Evolutionary conservation across 2,113 vertebrate genomes (phyloP).

Genomic region (Turnix velox): DNA sequence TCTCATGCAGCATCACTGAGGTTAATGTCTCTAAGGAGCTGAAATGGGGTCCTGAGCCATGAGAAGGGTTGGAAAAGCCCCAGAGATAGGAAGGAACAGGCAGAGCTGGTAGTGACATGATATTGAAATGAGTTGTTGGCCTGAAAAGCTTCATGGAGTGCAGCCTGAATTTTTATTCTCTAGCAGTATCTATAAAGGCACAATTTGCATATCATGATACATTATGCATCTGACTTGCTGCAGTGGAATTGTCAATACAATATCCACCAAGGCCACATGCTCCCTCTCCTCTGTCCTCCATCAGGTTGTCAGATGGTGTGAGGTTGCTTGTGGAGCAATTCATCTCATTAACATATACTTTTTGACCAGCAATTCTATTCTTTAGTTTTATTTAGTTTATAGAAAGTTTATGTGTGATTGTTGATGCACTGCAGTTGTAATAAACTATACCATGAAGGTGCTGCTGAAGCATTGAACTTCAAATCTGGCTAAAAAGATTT

Average conservation of each 20-base stretch:
- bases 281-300: background rate
- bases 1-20: rapidly evolving
- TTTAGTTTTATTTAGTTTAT: background rate
- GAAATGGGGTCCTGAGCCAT: background rate
- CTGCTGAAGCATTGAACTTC: background rate
- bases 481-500: background rate
- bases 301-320: background rate
- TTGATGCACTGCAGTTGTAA: background rate
- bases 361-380: background rate
- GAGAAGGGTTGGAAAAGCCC: rapidly evolving
- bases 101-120: too few relatives aligned
- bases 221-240: background rate
- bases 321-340: background rate
- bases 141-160: background rate
- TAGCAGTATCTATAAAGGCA: background rate
- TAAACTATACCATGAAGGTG: background rate
- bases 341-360: background rate
- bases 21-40: rapidly evolving
- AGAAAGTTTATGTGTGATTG: background rate
- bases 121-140: background rate
- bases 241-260: background rate
- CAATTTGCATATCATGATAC: background rate
- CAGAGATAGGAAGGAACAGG: rapidly evolving
- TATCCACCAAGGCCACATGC: rapidly evolving
- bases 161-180: background rate